Conservation (phyloP, 2,113 vertebrate species). For the Sphyrna mokarran region DNA sequence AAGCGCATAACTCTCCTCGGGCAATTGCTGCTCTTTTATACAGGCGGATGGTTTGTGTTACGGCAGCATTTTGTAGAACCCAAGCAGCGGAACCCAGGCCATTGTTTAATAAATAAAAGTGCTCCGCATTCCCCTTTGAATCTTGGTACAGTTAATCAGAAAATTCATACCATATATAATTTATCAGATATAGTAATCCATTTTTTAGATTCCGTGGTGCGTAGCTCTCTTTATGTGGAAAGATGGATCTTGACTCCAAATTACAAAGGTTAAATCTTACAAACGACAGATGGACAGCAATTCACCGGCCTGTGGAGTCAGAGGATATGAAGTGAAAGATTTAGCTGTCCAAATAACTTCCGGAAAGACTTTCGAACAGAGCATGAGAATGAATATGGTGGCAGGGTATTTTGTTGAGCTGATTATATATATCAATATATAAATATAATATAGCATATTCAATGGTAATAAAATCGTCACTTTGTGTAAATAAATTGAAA, state of each 20-base stretch:
- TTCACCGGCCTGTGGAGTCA: not conserved
- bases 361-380: not conserved
- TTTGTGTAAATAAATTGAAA: not conserved
- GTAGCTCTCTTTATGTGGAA: not conserved
- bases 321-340: not conserved
- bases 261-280: constrained; percentile 12
- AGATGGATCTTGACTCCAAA: not conserved
- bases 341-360: not conserved
- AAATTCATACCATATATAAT: constrained; percentile 30
- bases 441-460: not conserved
- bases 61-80: not conserved
- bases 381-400: not conserved
- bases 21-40: constrained; percentile 4
- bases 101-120: constrained; percentile 35
- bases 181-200: constrained; percentile 4
- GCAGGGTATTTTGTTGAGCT: not conserved
- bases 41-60: not conserved
- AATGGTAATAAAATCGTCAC: not conserved
- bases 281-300: constrained; percentile 8
- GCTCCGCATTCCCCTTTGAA: not conserved
- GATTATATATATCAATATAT: not conserved
- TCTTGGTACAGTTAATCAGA: not conserved
- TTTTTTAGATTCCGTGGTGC: constrained; percentile 9
- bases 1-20: not conserved
- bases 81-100: not conserved